A percentile compares a stretch with the other conserved stretches of the same genome.
These are phyloP conservation scores for Sciaenops ocellatus DNA, from an alignment of 2,797 vertebrate species.

Conservation along the genomic window DNA sequence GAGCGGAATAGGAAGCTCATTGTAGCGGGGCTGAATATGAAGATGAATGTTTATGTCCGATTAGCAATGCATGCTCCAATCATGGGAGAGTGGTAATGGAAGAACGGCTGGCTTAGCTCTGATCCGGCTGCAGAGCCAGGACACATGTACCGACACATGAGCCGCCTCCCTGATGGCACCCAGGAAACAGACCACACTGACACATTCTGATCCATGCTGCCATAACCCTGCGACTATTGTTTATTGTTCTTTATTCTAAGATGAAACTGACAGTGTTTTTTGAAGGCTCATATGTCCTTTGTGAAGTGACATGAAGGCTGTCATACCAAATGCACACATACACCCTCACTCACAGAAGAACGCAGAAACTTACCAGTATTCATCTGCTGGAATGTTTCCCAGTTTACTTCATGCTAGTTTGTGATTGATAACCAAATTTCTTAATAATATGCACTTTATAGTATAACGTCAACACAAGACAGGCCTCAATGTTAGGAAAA, in stretches of 20 bases:
- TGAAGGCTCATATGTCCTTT: not conserved
- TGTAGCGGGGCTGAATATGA: constrained; percentile 68
- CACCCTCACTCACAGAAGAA: too few relatives aligned
- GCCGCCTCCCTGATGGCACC: constrained; percentile 50
- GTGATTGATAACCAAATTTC: too few relatives aligned
- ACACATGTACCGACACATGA: constrained; percentile 73
- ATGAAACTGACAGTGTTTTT: not conserved
- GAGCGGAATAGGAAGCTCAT: constrained; percentile 75
- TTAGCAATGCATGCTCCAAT: constrained; percentile 82
- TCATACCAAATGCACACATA: too few relatives aligned
- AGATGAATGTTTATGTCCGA: constrained; percentile 83
- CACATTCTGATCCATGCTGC: constrained; percentile 4
- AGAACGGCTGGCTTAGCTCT: constrained; percentile 72
- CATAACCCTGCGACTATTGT: not conserved
- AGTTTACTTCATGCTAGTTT: too few relatives aligned
- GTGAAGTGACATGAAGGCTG: not conserved
- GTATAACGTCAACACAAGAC: too few relatives aligned
- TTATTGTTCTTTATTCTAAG: not conserved
- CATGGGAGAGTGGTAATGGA: constrained; percentile 81
- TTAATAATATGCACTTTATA: too few relatives aligned
- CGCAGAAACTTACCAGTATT: too few relatives aligned
- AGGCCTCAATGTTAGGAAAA: too few relatives aligned
- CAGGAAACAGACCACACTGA: constrained; percentile 45
- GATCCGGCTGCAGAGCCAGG: constrained; percentile 69
- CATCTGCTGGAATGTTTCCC: too few relatives aligned